Evolutionary conservation across 2,797 vertebrate species (phyloP).

Genomic region (Cryptoblepharus egeriae): DNA sequence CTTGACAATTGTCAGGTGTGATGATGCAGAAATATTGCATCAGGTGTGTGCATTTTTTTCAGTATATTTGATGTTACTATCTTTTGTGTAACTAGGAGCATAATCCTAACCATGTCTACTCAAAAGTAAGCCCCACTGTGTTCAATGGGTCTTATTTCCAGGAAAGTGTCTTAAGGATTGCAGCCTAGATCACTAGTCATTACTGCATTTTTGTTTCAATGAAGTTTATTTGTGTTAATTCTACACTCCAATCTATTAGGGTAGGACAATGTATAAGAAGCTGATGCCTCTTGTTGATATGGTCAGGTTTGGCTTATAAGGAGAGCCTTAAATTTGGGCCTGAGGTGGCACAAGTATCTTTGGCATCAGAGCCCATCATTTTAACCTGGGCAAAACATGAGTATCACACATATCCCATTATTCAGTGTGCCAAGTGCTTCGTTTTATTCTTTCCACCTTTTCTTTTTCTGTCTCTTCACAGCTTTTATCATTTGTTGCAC

Average conservation of each 20-base stretch:
- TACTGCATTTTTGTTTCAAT: too few relatives aligned
- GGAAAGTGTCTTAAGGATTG: too few relatives aligned
- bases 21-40: neutral
- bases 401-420: constrained; percentile 8
- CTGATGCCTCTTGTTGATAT: neutral
- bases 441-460: constrained; percentile 37
- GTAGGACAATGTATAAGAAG: neutral
- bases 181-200: too few relatives aligned
- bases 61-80: too few relatives aligned
- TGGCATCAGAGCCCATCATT: constrained; percentile 44
- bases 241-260: too few relatives aligned
- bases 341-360: neutral
- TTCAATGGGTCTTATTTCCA: too few relatives aligned
- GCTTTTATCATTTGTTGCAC: constrained; percentile 48
- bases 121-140: too few relatives aligned
- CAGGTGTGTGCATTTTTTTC: neutral
- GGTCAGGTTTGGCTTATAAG: neutral
- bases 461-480: neutral
- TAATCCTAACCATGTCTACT: too few relatives aligned
- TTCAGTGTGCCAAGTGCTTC: constrained; percentile 26
- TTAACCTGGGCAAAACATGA: constrained; percentile 51
- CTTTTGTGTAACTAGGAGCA: too few relatives aligned
- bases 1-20: constrained; percentile 62
- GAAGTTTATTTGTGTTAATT: too few relatives aligned
- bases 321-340: neutral